Conservation (phyloP, 2,113 vertebrate genomes). For the Phocoena sinus region DNA sequence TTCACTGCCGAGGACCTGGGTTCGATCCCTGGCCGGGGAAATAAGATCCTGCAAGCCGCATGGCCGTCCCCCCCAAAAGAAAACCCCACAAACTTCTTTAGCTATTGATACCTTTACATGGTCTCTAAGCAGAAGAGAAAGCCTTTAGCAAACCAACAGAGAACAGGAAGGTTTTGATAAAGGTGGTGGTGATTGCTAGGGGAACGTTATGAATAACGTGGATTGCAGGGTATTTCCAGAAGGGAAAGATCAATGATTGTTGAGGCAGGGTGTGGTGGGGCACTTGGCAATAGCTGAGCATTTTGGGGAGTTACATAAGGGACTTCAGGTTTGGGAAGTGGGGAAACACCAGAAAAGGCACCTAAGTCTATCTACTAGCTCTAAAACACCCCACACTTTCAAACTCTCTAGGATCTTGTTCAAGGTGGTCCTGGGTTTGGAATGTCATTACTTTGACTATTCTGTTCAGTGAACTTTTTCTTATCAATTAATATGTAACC, state of each 20-base stretch:
- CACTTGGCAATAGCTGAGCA: neutral
- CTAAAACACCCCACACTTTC: neutral
- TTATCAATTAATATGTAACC: neutral
- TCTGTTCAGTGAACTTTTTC: neutral
- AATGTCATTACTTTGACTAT: neutral
- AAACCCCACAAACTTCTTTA: neutral
- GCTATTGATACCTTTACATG: neutral
- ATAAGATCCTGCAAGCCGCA: neutral
- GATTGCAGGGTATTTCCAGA: neutral
- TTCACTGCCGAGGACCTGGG: neutral
- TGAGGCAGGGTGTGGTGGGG: neutral
- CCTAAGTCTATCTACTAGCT: rapidly evolving
- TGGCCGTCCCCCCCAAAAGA: neutral
- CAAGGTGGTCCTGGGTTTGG: neutral
- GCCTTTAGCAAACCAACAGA: neutral
- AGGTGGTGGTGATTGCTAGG: neutral
- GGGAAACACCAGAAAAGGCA: neutral
- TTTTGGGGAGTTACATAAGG: rapidly evolving
- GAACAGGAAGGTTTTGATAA: neutral
- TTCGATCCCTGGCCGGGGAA: neutral
- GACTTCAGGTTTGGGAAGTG: neutral
- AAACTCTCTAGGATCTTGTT: neutral
- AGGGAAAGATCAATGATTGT: neutral
- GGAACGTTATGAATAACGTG: neutral
- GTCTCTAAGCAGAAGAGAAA: neutral